These are phyloP conservation scores for Oxyruncus cristatus DNA, from an alignment of 2,113 vertebrate genomes.

Conservation along the genomic window DNA sequence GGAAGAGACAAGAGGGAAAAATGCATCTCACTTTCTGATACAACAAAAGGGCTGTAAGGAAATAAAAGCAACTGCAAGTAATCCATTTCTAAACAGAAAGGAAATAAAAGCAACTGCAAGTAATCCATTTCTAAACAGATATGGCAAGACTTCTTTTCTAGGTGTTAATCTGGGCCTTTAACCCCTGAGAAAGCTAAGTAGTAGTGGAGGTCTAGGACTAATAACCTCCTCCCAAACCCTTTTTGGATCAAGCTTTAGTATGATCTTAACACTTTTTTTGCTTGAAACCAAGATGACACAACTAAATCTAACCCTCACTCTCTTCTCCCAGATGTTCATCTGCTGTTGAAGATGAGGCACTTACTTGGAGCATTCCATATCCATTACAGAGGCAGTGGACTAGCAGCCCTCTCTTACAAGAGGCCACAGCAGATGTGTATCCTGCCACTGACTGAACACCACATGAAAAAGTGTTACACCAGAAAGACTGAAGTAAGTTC, in stretches of 20 bases:
- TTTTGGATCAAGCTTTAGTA: neutral
- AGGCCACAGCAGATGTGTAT: fast-evolving
- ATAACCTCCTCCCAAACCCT: neutral
- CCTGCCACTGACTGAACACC: neutral
- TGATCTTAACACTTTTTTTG: neutral
- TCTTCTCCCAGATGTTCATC: fast-evolving
- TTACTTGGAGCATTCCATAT: neutral
- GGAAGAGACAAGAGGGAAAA: neutral
- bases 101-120: neutral
- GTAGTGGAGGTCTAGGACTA: neutral
- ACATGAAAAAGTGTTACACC: neutral
- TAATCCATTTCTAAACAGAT: neutral
- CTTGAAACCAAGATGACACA: neutral
- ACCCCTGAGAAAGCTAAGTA: neutral
- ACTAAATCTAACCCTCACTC: fast-evolving
- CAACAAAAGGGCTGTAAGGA: neutral
- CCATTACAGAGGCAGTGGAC: neutral
- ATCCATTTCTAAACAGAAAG: neutral
- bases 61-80: neutral
- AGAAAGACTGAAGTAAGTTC: neutral
- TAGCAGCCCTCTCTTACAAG: neutral
- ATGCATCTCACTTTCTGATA: neutral
- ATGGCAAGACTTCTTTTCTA: neutral
- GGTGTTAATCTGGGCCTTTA: neutral
- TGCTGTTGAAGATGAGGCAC: neutral